Base-by-base conservation (phyloP, 2,113 vertebrate species). In the Uropsilus gracilis region DNA sequence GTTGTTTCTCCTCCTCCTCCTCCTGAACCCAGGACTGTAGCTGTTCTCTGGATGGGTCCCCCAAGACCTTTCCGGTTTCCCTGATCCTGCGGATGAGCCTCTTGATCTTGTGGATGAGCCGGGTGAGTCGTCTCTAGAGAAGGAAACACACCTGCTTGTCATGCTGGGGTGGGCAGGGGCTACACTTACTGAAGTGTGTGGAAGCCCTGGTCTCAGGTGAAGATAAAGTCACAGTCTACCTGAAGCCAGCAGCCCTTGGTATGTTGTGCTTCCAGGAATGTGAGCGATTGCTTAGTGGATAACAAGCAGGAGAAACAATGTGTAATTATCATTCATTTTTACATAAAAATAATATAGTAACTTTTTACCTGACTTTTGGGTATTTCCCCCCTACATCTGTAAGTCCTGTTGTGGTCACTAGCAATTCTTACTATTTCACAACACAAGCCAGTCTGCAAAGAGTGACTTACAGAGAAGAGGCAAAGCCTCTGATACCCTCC, bases 111-210 rank as follows among this genome's bases (percentile, higher is more conserved):
- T n/a, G n/a, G n/a, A n/a, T n/a, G n/a, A n/a, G n/a, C n/a, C n/a
- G n/a, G 16, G 0, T 61, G 64, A 97, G 94, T 71, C 59, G 32
- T 72, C 89, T 32, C 96, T 96, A 39, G 72, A 71, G 48, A 91
- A 37, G 84, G 5, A 63, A 37, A 37, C 4, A 86, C 22, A 10
- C 4, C 3, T 39, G 5, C 39, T 77, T 55, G 26, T 77, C 37
- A 73, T 16, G 44, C 28, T 22, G 34, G 4, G 3, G n/a, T n/a
- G n/a, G 24, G 10, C 14, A 3, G 34, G 34, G 42, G 34, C 9
- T 24, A 18, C 13, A 11, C n/a, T 53, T 8, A 9, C 11, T 2
- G 72, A 59, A 44, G 26, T 17, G 32, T 0, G 2, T 10, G 3
- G 4, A 6, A 46, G 1, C 30, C 28, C 13, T 42, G 64, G n/a